Evolutionary conservation across 2,797 vertebrate genomes (phyloP), one percentile per base, ranked within the genome.

Genomic region (Falco biarmicus): DNA sequence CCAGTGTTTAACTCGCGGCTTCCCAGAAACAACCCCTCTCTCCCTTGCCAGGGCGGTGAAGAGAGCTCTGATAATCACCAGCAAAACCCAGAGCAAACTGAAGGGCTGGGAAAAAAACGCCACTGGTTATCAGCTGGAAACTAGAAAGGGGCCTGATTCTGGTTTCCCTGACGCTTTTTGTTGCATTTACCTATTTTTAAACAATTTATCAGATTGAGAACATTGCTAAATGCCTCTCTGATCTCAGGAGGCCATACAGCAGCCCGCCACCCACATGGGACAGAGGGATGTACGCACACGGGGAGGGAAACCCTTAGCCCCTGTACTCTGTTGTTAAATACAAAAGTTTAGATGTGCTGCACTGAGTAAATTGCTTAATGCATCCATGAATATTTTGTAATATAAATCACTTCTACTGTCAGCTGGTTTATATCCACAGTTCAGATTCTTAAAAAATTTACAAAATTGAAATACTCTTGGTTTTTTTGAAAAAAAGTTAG

Each of bases 261-360:
- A 66, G 5, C 6, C 68, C 41, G 32, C 20, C 70, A 26, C 48
- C 65, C 3, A 0, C 1, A 1, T 4, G 43, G 73, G 83, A 66
- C 88, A 57, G 65, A 31, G 47, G 56, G 84, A 32, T 5, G 21
- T 1, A 25, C 7, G 6, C n/a, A 5, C 25, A 3, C 0, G 0
- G 41, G 39, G 37, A 65, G 6, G 11, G 39, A n/a, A 74, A 37
- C 18, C 47, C 53, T 32, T 82, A 32, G 41, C 31, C 70, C 65
- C 28, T 2, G 3, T 5, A 2, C 24, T 34, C 75, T 11, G 11
- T 18, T 18, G 31, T 5, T 17, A 56, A 64, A 48, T 1, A 1
- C 59, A 22, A 6, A 54, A 32, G 14, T 31, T 70, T 6, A 53
- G 28, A 32, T 0, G 0, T 3, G 20, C 21, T 41, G 37, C 54